Evolutionary conservation across 2,888 invertebrate genomes (phyloP), one percentile per base, ranked within the genome.

Genomic region (Athalia circularis): DNA sequence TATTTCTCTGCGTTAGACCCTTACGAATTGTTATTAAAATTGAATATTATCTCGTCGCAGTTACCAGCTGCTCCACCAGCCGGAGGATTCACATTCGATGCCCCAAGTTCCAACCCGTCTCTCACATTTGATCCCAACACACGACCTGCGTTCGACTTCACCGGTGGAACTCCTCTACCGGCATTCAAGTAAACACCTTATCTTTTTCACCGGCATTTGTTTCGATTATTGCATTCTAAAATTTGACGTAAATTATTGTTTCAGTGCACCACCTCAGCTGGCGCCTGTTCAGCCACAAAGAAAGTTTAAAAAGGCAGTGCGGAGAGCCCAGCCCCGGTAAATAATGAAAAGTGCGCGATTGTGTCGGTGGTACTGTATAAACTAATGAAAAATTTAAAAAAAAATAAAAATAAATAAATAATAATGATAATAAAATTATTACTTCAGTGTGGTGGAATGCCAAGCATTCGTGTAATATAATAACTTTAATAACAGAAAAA

Each of bases 121-220:
- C 79, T 85, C 29, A 81, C 90, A 68, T 91, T 92, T 80, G 90
- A 92, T 84, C 91, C 91, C 4, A 90, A 89, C 79, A 86, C 89
- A 52, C 89, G 88, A 82, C 92, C 92, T 57, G 87, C 90, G 5
- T 92, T 91, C 83, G 92, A 92, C 80, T 92, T 92, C 80, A 91
- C 92, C 5, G 91, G 90, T 68, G 91, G 92, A 65, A 85, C 83
- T 64, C 88, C 89, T 79, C 87, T 90, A 74, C 84, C 91, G 2
- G 80, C 87, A 76, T 92, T 92, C 85, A 90, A 90, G 92, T 92
- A 88, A 91, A 91, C 91, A 43, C 8, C 9, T 9, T 47, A 8
- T 65, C 9, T 29, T 48, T 62, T 62, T 62, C 7, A 45, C 45
- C 29, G 29, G 2, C 3, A 43, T 8, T 52, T 43, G 6, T 57